Evolutionary conservation across 2,113 vertebrate species (phyloP), one percentile per base, ranked within the genome.

Genomic region (Pygoscelis adeliae): DNA sequence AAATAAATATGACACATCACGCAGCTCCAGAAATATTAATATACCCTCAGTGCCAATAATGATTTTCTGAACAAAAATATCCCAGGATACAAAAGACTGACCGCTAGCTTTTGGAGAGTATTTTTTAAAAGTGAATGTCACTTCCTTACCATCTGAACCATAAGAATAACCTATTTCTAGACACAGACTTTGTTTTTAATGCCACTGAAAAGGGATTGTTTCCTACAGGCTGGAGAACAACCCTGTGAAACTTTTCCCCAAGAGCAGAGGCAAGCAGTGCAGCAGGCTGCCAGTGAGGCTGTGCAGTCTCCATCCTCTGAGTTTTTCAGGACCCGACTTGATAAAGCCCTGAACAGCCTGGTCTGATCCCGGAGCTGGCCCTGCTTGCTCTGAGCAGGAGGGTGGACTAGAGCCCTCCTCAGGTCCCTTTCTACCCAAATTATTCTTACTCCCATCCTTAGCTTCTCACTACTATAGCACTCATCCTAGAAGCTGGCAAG

Each of bases 231-330:
- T 53, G 63, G 36, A 70, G n/a, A 53, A 62, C 55, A 53, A 1
- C 7, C 7, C 50, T 27, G n/a, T 12, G 56, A 32, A 26, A 20
- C 22, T 15, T n/a, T 6, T 9, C 22, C 40, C 26, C 70, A 18
- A 0, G 1, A 49, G 29, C 12, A 38, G 5, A 63, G 26, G 30
- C 5, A 8, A 26, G 50, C 3, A 0, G 29, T 10, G 55, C 20
- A 81, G 73, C 19, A 30, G 40, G 34, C 6, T 52, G 15, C 49
- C 50, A 49, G 63, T 3, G 36, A 58, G 50, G 21, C 32, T 61
- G 3, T 18, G 38, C 21, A 42, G n/a, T 5, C 30, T n/a, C 52
- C 16, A 1, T 15, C 26, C 52, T 32, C 32, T 5, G 20, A 21
- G 46, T 14, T 40, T 42, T 17, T 29, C 29, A 58, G 19, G 14